Evolutionary conservation across 2,113 vertebrate genomes (phyloP), one percentile per base, ranked within the genome.

Genomic region (Otolemur garnettii): DNA sequence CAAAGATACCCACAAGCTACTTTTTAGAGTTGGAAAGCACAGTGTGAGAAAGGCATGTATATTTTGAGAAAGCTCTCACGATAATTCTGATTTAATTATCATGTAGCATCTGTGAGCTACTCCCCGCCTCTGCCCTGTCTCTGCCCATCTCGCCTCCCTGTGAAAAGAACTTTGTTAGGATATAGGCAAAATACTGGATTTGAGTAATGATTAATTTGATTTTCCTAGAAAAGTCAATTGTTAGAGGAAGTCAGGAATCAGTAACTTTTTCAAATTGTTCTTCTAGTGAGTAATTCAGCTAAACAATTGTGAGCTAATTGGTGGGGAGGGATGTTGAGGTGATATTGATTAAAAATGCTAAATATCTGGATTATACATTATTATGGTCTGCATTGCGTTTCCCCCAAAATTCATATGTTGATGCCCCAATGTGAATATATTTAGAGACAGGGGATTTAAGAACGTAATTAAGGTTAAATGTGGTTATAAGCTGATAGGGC

Each of bases 261-360:
- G 71, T n/a, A 74, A 93, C 88, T 90, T 94, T 38, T 38, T 38
- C 87, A 60, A 77, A 42, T 64, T 74, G 30, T 94, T 94, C 45
- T 81, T 83, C 45, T 55, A 72, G 13, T 68, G 71, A 96, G 22
- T 22, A 69, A 59, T 89, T 91, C 18, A 81, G 13, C 38, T 77
- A 66, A 35, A 81, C 4, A 72, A 13, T 72, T 62, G 21, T 75
- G 18, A 18, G 4, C 9, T 75, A 90, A 83, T 30, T 84, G 28
- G 42, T 30, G 66, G 19, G 50, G 24, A 90, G 22, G 22, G 26
- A 83, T 83, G 59, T 42, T 82, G 9, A 60, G 15, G 35, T n/a
- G 26, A 90, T 18, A 33, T n/a, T 59, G 68, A 53, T 59, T 83
- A 50, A 90, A 95, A 89, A 33, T 69, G 24, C 1, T 72, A 59